Conservation (phyloP, 2,113 vertebrate species). For the Alethe diademata region DNA sequence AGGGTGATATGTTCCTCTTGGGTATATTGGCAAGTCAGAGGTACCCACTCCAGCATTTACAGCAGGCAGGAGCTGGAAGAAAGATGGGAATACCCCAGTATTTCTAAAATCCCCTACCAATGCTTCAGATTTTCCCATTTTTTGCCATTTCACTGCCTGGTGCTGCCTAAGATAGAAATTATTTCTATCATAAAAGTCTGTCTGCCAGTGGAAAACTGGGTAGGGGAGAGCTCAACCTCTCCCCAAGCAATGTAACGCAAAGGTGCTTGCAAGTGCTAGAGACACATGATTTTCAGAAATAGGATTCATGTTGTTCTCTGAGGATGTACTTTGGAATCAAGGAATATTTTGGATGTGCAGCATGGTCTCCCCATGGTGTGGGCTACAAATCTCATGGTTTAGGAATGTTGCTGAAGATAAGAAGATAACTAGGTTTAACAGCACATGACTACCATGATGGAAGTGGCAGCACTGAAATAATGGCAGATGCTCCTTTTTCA, state of each 20-base stretch:
- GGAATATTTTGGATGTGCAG: not conserved
- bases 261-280: not conserved
- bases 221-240: not conserved
- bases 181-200: not conserved
- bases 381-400: not conserved
- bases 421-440: not conserved
- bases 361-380: not conserved
- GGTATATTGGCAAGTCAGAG: not conserved
- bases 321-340: not conserved
- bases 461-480: not conserved
- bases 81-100: not conserved
- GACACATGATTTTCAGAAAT: not conserved
- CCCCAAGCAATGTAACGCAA: not conserved
- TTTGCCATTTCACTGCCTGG: not conserved
- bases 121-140: not conserved
- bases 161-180: not conserved
- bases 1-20: not conserved
- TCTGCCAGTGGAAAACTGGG: not conserved
- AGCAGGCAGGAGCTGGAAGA: not conserved
- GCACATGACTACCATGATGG: not conserved
- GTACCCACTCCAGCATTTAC: not conserved
- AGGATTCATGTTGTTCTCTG: not conserved
- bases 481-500: not conserved
- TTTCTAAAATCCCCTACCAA: not conserved
- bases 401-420: not conserved